Percentiles rank a stretch among this genome's conserved stretches.
phyloP scores from a whole-genome alignment of 2,113 vertebrate genomes.

The Opisthocomus hoazin region DNA sequence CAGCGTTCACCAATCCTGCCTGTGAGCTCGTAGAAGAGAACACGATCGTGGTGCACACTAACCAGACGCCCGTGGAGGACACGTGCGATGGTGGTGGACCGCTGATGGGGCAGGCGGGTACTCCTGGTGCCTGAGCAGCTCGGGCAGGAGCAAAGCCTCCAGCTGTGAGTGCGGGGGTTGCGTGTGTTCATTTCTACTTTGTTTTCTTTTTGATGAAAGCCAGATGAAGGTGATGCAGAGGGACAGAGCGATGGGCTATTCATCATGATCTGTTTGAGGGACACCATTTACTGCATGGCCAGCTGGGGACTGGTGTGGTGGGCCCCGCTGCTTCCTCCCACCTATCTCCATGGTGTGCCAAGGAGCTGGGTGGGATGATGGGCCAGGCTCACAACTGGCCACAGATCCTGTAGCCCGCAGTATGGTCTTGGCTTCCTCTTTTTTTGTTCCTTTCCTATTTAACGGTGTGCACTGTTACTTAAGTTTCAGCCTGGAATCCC shows the following conservation, averaged over 20 bases:
- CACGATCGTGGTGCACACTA: slow-evolving; percentile 78
- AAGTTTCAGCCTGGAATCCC: slow-evolving; percentile 43
- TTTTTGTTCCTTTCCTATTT: slow-evolving; percentile 15
- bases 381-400: neutral
- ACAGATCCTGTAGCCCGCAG: neutral
- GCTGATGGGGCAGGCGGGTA: slow-evolving; percentile 84
- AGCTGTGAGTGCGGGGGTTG: slow-evolving; percentile 18
- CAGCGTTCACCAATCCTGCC: slow-evolving; percentile 87
- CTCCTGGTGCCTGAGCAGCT: slow-evolving; percentile 87
- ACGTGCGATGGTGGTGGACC: slow-evolving; percentile 70
- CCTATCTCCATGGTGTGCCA: neutral
- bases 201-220: slow-evolving; percentile 54
- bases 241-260: neutral
- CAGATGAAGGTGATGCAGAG: slow-evolving; percentile 5
- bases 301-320: neutral
- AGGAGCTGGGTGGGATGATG: slow-evolving; percentile 18
- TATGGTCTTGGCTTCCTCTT: neutral
- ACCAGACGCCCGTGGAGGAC: slow-evolving; percentile 73
- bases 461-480: slow-evolving; percentile 37
- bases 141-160: neutral
- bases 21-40: slow-evolving; percentile 93
- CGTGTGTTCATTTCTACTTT: slow-evolving; percentile 54
- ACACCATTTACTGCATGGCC: neutral
- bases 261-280: neutral
- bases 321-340: neutral